Percentiles rank a stretch among this genome's conserved stretches.
Conservation (phyloP, 2,888 invertebrate species). For the Acanthococcus lagerstroemiae region DNA sequence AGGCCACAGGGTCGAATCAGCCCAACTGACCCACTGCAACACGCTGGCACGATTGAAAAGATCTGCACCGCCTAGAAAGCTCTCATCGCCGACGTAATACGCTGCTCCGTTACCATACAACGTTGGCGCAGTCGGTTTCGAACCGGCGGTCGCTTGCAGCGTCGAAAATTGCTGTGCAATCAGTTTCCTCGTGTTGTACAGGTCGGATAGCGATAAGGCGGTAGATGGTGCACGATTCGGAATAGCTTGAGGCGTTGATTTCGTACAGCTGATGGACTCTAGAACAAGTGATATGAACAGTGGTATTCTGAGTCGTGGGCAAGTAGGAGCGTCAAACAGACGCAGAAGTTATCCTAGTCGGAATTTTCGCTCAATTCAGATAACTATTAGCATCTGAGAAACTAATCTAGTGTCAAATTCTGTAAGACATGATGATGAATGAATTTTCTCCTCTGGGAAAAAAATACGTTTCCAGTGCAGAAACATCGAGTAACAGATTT, state of each 20-base stretch:
- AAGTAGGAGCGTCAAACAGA: too few species aligned
- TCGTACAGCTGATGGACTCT: too few species aligned
- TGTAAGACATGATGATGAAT: too few species aligned
- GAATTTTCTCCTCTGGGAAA: too few species aligned
- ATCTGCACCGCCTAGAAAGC: slow-evolving; percentile 26
- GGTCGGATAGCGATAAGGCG: neutral
- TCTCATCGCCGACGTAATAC: neutral
- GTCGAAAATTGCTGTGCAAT: neutral
- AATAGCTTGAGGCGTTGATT: neutral
- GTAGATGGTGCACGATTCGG: neutral
- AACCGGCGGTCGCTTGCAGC: neutral
- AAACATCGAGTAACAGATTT: too few species aligned
- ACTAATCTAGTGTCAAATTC: too few species aligned
- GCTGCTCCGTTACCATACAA: neutral
- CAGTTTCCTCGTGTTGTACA: neutral
- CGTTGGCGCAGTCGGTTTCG: neutral
- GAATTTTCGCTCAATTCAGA: too few species aligned
- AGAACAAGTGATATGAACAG: too few species aligned
- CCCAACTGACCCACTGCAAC: slow-evolving; percentile 43
- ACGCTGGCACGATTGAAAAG: slow-evolving; percentile 40
- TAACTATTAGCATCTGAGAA: too few species aligned
- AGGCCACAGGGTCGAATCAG: slow-evolving; percentile 42
- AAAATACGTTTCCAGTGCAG: too few species aligned
- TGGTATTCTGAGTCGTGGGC: too few species aligned
- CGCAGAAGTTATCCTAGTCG: too few species aligned